Conservation (phyloP, 2,113 vertebrate species). For the Triplophysa siluroides region DNA sequence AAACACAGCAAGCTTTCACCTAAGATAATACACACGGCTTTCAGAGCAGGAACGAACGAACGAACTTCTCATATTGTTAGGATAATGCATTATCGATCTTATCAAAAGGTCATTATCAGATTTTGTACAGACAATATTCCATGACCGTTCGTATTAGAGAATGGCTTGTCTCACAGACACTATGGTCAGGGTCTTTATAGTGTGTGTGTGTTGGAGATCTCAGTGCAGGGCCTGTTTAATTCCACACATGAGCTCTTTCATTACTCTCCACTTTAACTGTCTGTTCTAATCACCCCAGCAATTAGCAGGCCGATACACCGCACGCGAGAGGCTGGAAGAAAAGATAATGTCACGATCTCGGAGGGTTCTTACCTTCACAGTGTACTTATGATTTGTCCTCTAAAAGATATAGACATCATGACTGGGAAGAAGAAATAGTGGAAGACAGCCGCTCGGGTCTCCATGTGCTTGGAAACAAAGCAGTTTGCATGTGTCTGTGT, state of each 20-base stretch:
- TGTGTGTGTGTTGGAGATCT: background rate
- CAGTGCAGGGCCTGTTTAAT: conserved; percentile 33
- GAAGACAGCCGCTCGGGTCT: conserved; percentile 16
- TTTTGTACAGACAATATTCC: background rate
- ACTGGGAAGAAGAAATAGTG: conserved; percentile 11
- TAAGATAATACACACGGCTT: background rate
- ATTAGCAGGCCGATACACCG: conserved; percentile 51
- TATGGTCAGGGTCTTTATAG: conserved; percentile 15
- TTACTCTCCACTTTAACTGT: conserved; percentile 40
- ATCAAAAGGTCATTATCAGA: conserved; percentile 53
- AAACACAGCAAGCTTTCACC: conserved; percentile 19
- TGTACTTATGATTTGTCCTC: conserved; percentile 22
- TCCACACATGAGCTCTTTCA: conserved; percentile 38
- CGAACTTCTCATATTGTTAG: conserved; percentile 55
- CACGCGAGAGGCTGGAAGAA: conserved; percentile 8
- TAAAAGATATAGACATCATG: conserved; percentile 27
- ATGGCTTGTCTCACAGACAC: conserved; percentile 5
- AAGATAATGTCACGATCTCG: conserved; percentile 25
- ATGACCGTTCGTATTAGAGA: conserved; percentile 11
- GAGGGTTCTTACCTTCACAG: conserved; percentile 12
- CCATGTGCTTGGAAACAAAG: conserved; percentile 25
- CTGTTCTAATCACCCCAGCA: conserved; percentile 45
- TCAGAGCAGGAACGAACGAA: background rate
- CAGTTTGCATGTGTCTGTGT: conserved; percentile 31
- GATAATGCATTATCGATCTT: conserved; percentile 66